Conservation (phyloP, 1,140 invertebrate genomes). For the Eumeta japonica region DNA sequence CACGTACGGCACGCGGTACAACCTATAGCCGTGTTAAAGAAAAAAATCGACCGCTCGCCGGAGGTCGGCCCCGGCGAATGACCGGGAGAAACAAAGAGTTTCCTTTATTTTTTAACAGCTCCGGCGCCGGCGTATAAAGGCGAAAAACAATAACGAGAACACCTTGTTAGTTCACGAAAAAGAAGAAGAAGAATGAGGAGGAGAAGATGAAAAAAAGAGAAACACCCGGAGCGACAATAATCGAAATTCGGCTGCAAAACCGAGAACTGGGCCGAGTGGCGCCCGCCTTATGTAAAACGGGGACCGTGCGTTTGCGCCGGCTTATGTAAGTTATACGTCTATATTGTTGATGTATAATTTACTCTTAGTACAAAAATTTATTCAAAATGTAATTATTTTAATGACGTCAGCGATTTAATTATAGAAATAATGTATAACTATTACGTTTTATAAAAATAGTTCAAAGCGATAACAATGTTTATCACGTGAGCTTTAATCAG, state of each 20-base stretch:
- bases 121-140: conserved; percentile 54
- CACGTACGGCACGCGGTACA: conserved; percentile 57
- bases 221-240: conserved; percentile 51
- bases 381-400: too few species aligned
- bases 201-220: too few species aligned
- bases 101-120: conserved; percentile 59
- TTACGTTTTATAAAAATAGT: too few species aligned
- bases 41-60: conserved; percentile 54
- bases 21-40: conserved; percentile 54
- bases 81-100: conserved; percentile 57
- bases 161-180: conserved; percentile 57
- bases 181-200: too few species aligned
- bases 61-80: conserved; percentile 50
- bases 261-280: conserved; percentile 46
- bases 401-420: too few species aligned
- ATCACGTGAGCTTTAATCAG: too few species aligned
- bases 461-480: too few species aligned
- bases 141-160: conserved; percentile 53
- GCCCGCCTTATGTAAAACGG: conserved; percentile 12
- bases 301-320: conserved; percentile 48
- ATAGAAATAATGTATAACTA: too few species aligned
- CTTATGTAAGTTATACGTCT: conserved; percentile 42
- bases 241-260: conserved; percentile 56
- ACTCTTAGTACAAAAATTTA: too few species aligned
- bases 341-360: too few species aligned